phyloP scores from a whole-genome alignment of 2,797 vertebrate genomes.

The Orestias chungarensis region DNA sequence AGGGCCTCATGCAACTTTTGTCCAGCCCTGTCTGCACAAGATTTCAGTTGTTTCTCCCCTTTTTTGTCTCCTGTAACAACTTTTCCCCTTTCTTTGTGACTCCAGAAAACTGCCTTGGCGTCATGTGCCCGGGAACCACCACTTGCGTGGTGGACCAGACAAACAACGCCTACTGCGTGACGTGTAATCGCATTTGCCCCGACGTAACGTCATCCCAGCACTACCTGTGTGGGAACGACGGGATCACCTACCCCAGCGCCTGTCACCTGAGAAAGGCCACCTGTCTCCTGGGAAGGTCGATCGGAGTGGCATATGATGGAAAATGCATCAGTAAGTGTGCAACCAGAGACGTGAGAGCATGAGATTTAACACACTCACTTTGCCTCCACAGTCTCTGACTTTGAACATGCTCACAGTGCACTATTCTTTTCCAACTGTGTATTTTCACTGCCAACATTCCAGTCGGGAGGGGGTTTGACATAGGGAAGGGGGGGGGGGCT shows the following conservation, averaged over 20 bases:
- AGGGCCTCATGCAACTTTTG: not conserved
- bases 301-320: constrained; percentile 96
- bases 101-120: constrained; percentile 95
- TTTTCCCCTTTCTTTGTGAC: constrained; percentile 48
- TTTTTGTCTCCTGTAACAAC: not conserved
- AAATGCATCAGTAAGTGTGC: constrained; percentile 96
- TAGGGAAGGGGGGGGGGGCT: constrained; percentile 48
- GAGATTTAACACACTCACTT: constrained; percentile 31
- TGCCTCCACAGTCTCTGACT: constrained; percentile 36
- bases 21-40: not conserved
- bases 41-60: not conserved
- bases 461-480: constrained; percentile 64
- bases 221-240: constrained; percentile 97
- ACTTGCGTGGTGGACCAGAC: constrained; percentile 98
- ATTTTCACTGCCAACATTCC: constrained; percentile 74
- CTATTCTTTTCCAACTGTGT: constrained; percentile 25
- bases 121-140: constrained; percentile 93
- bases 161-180: constrained; percentile 98
- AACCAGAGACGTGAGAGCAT: constrained; percentile 31
- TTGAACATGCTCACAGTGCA: constrained; percentile 50
- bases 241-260: constrained; percentile 92
- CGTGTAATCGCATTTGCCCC: constrained; percentile 95
- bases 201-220: constrained; percentile 93
- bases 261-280: constrained; percentile 97
- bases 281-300: constrained; percentile 94